Base-by-base conservation (phyloP, 2,797 vertebrate genomes). In the Basileuterus tristriatus region DNA sequence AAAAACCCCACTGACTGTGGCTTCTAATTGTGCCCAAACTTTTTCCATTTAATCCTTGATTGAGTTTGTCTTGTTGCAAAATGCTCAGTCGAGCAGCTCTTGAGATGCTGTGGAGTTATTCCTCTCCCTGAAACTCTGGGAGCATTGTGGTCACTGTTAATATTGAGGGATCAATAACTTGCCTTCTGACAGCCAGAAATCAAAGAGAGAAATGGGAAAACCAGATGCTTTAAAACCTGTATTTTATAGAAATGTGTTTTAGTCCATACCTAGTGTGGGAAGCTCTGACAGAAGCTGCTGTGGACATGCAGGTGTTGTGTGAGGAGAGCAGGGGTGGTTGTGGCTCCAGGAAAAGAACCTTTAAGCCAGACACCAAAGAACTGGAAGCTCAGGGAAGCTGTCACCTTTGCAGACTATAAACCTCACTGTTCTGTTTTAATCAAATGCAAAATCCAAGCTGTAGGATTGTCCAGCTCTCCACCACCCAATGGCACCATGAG, bases 401-500 rank as follows among this genome's bases (percentile, higher is more conserved):
- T 2, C 23, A 34, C 15, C 49, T 80, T 56, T 85, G 24, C 14
- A 56, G 27, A 13, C 19, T 15, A 50, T 47, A 58, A 81, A 32
- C 26, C 13, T 83, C 21, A 13, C 12, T 0, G 0, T 20, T 64
- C 7, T 43, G 16, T 58, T 93, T 65, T 24, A 58, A 32, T 17
- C 20, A 2, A 3, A n/a, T 53, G 26, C 6, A 55, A 22, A 65
- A 15, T 20, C 1, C 0, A 3, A 58, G 39, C 36, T 2, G 1
- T 39, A 43, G 36, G 29, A 6, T 14, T 1, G 1, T 5, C 22
- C 58, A 47, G n/a, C 50, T 58, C n/a, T 72, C 36, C 30, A 59
- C 13, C 2, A 0, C 41, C 18, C 27, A 24, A 3, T 0, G 1
- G 11, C 44, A 56, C 4, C 11, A 4, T 0, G 0, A 32, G 27